A percentile compares a stretch with the other conserved stretches of the same genome.
These are phyloP conservation scores for Apeltes quadracus DNA, from an alignment of 2,113 vertebrate genomes.

Conservation along the genomic window DNA sequence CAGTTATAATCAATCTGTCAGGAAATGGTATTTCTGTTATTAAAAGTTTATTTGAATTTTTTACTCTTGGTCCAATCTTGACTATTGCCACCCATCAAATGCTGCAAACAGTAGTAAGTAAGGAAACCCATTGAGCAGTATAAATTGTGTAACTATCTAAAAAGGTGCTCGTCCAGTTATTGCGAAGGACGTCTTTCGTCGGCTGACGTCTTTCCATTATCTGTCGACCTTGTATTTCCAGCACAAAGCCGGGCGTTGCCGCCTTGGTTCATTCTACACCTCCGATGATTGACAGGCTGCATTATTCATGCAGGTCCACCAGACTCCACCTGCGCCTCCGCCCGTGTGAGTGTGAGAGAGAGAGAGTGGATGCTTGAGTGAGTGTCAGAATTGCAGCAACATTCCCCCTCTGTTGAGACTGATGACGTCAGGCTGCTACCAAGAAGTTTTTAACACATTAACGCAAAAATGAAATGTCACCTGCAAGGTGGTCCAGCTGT, in stretches of 20 bases:
- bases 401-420: slow-evolving; percentile 17
- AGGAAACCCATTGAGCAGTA: no score
- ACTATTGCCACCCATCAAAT: no score
- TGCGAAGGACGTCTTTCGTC: neutral
- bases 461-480: neutral
- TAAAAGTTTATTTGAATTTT: no score
- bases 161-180: neutral
- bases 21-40: no score
- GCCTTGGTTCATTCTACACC: slow-evolving; percentile 28
- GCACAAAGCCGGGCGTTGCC: slow-evolving; percentile 1
- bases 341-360: neutral
- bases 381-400: neutral
- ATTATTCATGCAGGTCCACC: slow-evolving; percentile 44
- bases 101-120: no score
- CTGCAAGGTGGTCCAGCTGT: no score
- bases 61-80: no score
- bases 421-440: neutral
- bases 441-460: neutral
- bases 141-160: no score
- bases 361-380: neutral
- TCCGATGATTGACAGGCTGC: slow-evolving; percentile 51
- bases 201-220: neutral
- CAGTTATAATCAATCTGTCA: no score
- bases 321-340: slow-evolving; percentile 28
- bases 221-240: slow-evolving; percentile 10